Evolutionary conservation across 1,140 invertebrate species (phyloP), one percentile per base, ranked within the genome.

Genomic region (Lordiphosa stackelbergi): DNA sequence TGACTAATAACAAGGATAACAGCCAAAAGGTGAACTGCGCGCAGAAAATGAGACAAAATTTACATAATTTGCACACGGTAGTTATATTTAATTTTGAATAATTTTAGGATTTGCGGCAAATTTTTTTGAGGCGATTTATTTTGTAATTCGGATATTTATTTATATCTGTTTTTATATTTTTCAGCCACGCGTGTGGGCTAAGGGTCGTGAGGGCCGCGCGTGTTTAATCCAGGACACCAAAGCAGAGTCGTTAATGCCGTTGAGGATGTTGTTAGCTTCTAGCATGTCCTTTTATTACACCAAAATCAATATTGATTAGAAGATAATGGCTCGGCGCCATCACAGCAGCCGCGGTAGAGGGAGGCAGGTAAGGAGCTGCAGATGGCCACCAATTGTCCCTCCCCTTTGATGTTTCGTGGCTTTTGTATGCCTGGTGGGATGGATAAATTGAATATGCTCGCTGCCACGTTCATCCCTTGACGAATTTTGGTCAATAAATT

Each of bases 241-340:
- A 52, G 40, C 12, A 11, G 34, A 10, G 34, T 34, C 53, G 63
- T 54, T 70, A 70, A 69, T 60, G 43, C 48, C 56, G 40, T 46
- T 34, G 47, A 63, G 64, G 52, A 68, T 69, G 53, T 47, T 65
- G 48, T 74, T 73, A 53, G 53, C 70, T 69, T 57, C 66, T 73
- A 49, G 69, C 65, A 64, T 74, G 65, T 53, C 57, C 60, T 64
- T 71, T 69, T 71, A 71, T 71, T 71, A 69, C 59, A 47, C 45
- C 56, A 46, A 74, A 73, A 73, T 73, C 72, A 74, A 74, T 73
- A 74, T 74, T 73, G 69, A 74, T 73, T 73, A 74, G 60, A 61
- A 60, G 53, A 69, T 73, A 74, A 73, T 65, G 56, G 40, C 60
- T 34, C 60, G 36, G 55, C 37, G 13, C 24, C 31, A 38, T 31